phyloP scores from a whole-genome alignment of 2,797 vertebrate genomes.

The Notoglanidium macrostoma region DNA sequence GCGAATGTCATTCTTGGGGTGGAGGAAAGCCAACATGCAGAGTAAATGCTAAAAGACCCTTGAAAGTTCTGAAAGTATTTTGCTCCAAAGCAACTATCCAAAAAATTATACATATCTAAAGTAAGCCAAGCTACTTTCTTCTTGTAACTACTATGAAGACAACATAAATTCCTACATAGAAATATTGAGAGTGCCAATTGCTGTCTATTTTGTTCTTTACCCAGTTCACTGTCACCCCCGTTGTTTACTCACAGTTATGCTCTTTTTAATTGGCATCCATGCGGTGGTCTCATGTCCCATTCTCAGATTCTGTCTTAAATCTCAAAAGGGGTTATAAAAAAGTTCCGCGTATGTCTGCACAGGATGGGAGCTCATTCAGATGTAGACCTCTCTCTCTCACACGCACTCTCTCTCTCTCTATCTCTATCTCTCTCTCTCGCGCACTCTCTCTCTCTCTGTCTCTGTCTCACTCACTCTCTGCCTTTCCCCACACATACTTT shows the following conservation, averaged over 20 bases:
- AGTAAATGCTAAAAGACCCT: background rate
- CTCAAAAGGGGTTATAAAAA: conserved; percentile 17
- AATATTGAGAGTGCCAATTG: conserved; percentile 10
- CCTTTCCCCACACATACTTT: conserved; percentile 45
- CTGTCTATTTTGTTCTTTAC: conserved; percentile 8
- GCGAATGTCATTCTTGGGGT: background rate
- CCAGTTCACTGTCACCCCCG: conserved; percentile 17
- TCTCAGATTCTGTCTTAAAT: conserved; percentile 19
- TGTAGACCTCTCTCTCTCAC: conserved; percentile 23
- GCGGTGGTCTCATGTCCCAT: conserved; percentile 27
- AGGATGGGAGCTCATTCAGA: conserved; percentile 26
- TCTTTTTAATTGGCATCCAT: conserved; percentile 25
- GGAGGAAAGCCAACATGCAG: background rate
- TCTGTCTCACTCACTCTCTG: conserved; percentile 45
- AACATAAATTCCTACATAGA: background rate
- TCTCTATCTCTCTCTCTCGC: background rate
- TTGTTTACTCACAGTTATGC: conserved; percentile 25
- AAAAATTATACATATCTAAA: background rate
- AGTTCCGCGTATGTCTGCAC: background rate
- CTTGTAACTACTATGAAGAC: conserved; percentile 1
- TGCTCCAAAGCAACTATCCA: background rate
- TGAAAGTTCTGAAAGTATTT: background rate
- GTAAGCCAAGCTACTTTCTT: background rate
- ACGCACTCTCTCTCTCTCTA: conserved; percentile 41
- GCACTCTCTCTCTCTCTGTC: conserved; percentile 10